phyloP scores from a whole-genome alignment of 1,140 invertebrate species.

The Asbolus verrucosus region DNA sequence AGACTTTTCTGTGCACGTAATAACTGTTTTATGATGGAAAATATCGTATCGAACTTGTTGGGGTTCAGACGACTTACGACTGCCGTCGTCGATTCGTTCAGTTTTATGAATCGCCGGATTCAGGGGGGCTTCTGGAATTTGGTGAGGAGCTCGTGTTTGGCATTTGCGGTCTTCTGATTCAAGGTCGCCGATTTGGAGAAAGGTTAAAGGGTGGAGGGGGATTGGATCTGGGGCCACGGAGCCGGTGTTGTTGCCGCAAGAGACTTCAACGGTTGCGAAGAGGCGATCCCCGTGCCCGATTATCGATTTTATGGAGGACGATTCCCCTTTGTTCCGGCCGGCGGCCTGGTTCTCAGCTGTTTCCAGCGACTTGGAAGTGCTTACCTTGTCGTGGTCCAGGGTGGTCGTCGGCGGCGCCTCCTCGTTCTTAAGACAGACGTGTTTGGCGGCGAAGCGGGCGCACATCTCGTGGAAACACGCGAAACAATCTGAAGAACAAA shows the following conservation, averaged over 20 bases:
- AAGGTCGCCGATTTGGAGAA: background rate
- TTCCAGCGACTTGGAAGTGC: background rate
- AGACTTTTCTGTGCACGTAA: no score
- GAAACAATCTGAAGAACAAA: slow-evolving; percentile 75
- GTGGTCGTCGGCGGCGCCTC: slow-evolving; percentile 69
- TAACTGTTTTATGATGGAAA: no score
- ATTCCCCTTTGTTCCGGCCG: slow-evolving; percentile 43
- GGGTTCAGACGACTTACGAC: no score
- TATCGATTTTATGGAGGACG: slow-evolving; percentile 43
- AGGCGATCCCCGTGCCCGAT: slow-evolving; percentile 30
- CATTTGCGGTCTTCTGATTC: background rate
- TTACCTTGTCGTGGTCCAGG: slow-evolving; percentile 63
- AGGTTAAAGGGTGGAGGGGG: no score
- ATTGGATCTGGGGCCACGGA: background rate
- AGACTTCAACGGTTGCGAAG: slow-evolving; percentile 27
- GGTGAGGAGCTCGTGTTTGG: background rate
- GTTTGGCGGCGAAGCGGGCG: slow-evolving; percentile 68
- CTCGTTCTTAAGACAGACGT: slow-evolving; percentile 71
- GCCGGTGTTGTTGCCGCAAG: slow-evolving; percentile 14
- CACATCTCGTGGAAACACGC: slow-evolving; percentile 76
- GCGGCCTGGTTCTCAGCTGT: slow-evolving; percentile 32
- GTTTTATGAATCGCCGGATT: no score
- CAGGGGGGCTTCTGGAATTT: no score
- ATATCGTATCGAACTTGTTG: no score
- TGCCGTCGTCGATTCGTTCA: no score